Conservation (phyloP, 2,888 invertebrate genomes). For the Psylliodes chrysocephalus region DNA sequence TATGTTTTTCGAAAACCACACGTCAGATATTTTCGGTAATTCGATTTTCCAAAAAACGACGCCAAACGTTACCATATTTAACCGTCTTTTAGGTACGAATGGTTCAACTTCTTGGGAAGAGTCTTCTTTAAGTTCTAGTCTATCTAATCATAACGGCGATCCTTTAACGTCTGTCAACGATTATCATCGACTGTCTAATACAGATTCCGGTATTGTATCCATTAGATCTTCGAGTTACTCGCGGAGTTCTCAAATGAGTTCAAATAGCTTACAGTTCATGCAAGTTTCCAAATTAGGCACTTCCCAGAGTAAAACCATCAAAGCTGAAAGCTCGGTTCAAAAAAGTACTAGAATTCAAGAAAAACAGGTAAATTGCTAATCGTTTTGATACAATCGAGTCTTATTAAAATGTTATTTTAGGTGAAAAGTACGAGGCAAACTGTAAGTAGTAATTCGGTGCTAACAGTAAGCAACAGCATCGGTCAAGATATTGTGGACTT, state of each 20-base stretch:
- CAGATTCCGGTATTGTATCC: slow-evolving; percentile 72
- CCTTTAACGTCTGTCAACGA: slow-evolving; percentile 53
- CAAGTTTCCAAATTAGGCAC: slow-evolving; percentile 53
- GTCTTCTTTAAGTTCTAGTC: slow-evolving; percentile 56
- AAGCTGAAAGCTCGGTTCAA: slow-evolving; percentile 54
- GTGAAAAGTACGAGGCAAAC: slow-evolving; percentile 32
- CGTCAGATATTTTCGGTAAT: slow-evolving; percentile 57
- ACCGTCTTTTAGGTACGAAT: slow-evolving; percentile 53
- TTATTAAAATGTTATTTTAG: slow-evolving; percentile 18
- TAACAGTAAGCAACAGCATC: slow-evolving; percentile 46
- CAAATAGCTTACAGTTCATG: slow-evolving; percentile 61
- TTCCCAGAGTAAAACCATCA: slow-evolving; percentile 49
- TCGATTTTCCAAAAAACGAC: not conserved
- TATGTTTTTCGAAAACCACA: slow-evolving; percentile 57
- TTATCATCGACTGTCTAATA: slow-evolving; percentile 61
- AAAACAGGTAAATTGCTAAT: slow-evolving; percentile 42
- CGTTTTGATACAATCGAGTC: not conserved
- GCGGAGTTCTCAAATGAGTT: slow-evolving; percentile 71
- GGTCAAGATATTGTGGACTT: slow-evolving; percentile 48
- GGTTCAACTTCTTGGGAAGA: slow-evolving; percentile 61
- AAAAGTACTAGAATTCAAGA: slow-evolving; percentile 45
- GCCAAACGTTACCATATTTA: not conserved
- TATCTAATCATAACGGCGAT: slow-evolving; percentile 55
- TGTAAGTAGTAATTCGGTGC: slow-evolving; percentile 49
- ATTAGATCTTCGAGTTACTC: slow-evolving; percentile 71